Conservation (phyloP, 2,113 vertebrate genomes). For the Pampusana beccarii region DNA sequence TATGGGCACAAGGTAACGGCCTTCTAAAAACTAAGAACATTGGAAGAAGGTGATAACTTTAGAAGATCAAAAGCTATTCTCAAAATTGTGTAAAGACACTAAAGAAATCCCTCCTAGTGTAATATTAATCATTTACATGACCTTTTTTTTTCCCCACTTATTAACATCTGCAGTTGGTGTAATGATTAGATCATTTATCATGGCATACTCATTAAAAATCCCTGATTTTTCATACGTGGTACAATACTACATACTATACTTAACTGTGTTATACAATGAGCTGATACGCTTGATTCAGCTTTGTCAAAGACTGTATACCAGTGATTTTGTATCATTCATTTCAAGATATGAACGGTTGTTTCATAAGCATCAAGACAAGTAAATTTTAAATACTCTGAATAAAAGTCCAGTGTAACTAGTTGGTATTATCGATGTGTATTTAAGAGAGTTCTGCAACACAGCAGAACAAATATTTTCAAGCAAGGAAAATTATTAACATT, state of each 20-base stretch:
- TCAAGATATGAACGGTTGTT: not conserved
- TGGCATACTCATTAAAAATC: not conserved
- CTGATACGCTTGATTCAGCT: not conserved
- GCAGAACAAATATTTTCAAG: not conserved
- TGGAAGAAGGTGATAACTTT: not conserved
- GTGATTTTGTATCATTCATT: not conserved
- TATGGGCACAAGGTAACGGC: accelerated
- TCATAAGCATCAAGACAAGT: not conserved
- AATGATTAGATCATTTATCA: not conserved
- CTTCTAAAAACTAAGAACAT: not conserved
- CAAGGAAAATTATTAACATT: not conserved
- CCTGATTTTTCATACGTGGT: not conserved
- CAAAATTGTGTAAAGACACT: not conserved
- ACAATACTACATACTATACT: not conserved
- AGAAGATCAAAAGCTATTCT: not conserved
- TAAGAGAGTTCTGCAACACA: not conserved
- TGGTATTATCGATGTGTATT: not conserved
- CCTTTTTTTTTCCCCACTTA: not conserved
- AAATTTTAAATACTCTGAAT: not conserved
- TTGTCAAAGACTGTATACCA: not conserved
- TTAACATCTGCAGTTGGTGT: not conserved
- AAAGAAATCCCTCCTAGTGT: not conserved
- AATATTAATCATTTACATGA: not conserved
- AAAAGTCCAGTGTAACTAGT: not conserved
- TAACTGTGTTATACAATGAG: not conserved